These are phyloP conservation scores for Xiphorhynchus elegans DNA, from an alignment of 2,113 vertebrate genomes.

Conservation along the genomic window DNA sequence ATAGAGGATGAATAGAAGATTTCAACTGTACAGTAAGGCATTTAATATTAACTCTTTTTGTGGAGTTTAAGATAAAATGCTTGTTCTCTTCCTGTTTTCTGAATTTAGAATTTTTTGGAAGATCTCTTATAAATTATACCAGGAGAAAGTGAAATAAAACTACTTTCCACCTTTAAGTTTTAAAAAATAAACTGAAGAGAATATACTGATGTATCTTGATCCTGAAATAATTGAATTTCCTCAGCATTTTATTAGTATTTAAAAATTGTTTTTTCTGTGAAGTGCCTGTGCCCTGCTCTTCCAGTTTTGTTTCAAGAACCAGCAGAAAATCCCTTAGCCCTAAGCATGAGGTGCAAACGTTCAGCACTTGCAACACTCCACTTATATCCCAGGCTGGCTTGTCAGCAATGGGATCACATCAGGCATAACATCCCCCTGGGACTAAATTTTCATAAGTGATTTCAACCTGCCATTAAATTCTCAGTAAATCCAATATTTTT, in stretches of 20 bases:
- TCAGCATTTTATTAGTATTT: not conserved
- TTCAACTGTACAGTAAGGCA: not conserved
- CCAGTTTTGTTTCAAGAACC: not conserved
- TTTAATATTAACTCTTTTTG: not conserved
- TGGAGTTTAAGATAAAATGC: too few relatives aligned
- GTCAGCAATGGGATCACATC: not conserved
- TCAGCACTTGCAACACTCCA: not conserved
- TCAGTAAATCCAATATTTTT: not conserved
- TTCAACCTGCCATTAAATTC: not conserved
- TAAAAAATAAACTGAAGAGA: not conserved
- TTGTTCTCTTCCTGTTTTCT: not conserved
- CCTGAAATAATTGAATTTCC: not conserved
- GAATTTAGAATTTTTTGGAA: not conserved
- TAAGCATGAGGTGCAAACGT: not conserved
- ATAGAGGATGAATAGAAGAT: not conserved
- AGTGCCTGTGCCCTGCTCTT: accelerated
- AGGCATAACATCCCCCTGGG: not conserved
- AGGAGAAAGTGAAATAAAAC: not conserved
- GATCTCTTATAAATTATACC: not conserved
- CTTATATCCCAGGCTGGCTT: not conserved
- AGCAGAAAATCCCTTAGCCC: not conserved
- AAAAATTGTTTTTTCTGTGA: not conserved
- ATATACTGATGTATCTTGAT: not conserved
- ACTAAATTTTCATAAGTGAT: not conserved
- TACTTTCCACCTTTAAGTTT: not conserved